Conservation (phyloP, 2,888 invertebrate species). For the Lampropteryx suffumata region DNA sequence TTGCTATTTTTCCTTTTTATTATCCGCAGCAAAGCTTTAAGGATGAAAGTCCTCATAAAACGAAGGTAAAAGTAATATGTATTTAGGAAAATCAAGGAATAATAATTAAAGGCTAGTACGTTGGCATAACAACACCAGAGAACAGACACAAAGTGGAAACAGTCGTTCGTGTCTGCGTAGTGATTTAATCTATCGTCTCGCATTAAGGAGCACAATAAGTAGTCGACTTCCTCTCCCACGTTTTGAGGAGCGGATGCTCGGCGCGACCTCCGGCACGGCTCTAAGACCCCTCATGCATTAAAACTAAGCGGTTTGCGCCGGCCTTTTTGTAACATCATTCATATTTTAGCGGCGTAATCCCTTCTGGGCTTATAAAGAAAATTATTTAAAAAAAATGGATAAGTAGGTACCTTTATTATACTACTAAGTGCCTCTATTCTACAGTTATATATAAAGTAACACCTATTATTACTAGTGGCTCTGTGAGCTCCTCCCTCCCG, state of each 20-base stretch:
- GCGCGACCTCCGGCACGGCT: slow-evolving; percentile 66
- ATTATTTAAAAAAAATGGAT: no score
- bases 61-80: no score
- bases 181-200: slow-evolving; percentile 70
- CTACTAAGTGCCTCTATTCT: no score
- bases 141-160: slow-evolving; percentile 33
- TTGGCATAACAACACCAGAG: neutral
- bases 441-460: no score
- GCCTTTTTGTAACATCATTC: slow-evolving; percentile 22
- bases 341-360: slow-evolving; percentile 18
- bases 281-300: slow-evolving; percentile 53
- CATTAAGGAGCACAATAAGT: slow-evolving; percentile 81
- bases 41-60: neutral
- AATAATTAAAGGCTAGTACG: neutral
- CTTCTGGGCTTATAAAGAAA: slow-evolving; percentile 7
- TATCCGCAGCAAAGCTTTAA: no score
- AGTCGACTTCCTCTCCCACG: slow-evolving; percentile 80
- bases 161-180: slow-evolving; percentile 46
- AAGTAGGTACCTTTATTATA: no score
- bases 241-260: slow-evolving; percentile 72
- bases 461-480: no score
- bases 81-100: no score
- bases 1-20: no score
- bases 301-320: slow-evolving; percentile 36
- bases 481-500: no score